Evolutionary conservation across 2,888 invertebrate species (phyloP), one percentile per base, ranked within the genome.

Genomic region (Criorhina ranunculi): DNA sequence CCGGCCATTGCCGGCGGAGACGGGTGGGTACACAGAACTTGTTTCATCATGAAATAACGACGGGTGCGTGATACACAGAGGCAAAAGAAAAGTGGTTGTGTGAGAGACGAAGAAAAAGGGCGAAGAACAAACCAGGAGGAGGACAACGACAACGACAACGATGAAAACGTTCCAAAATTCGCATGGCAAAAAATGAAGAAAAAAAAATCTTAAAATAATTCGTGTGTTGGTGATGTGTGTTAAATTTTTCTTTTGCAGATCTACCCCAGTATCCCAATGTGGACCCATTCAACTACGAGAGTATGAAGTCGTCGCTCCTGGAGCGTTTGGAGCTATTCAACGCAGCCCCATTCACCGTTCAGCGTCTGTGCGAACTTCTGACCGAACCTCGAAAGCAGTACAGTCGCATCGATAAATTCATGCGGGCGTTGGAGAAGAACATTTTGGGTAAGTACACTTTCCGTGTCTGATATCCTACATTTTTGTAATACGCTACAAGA

Each of bases 361-460:
- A 99, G 92, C 94, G 99, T 87, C 94, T 99, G 83, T 98, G 98
- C 92, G 99, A 99, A 92, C 93, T 99, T 31, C 93, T 99, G 1
- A 96, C 97, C 3, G 95, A 95, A 87, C 99, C 99, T 1, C 94
- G 96, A 19, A 97, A 97, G 90, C 98, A 99, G 90, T 99, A 99
- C 92, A 97, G 96, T 90, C 94, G 98, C 83, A 96, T 98, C 83
- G 99, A 99, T 91, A 99, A 99, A 91, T 99, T 96, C 91, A 96
- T 99, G 96, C 93, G 99, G 78, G 99, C 99, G 0, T 93, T 99
- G 79, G 99, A 99, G 91, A 99, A 99, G 92, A 97, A 97, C 89
- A 96, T 98, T 88, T 92, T 97, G 88, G 92, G 92, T 92, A 88
- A 89, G 89, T 86, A 60, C 53, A 55, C 59, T 69, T 49, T 46